These are phyloP conservation scores for Agrotis clavis DNA, from an alignment of 2,888 invertebrate genomes.

Conservation along the genomic window DNA sequence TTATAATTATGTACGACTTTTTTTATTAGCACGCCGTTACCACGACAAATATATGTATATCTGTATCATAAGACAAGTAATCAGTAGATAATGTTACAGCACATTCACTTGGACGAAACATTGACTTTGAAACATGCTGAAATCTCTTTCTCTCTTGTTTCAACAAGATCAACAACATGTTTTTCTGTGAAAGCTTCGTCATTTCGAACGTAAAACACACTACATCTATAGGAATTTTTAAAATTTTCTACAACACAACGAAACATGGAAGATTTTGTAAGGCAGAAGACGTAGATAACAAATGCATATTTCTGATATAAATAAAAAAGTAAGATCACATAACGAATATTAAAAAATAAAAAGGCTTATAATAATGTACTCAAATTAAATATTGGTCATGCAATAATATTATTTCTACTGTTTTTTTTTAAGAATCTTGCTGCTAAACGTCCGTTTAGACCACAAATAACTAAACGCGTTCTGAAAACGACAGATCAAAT, in stretches of 20 bases:
- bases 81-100: conserved; percentile 15
- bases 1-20: conserved; percentile 44
- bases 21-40: conserved; percentile 46
- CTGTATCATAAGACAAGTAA: conserved; percentile 62
- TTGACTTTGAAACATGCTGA: neutral
- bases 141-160: too few species aligned
- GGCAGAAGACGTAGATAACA: conserved; percentile 35
- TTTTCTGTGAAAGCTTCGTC: neutral
- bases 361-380: conserved; percentile 27
- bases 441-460: neutral
- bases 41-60: conserved; percentile 47
- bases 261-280: conserved; percentile 47
- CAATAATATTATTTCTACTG: conserved; percentile 25
- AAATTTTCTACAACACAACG: conserved; percentile 35
- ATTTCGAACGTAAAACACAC: conserved; percentile 4
- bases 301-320: conserved; percentile 55
- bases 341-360: conserved; percentile 38
- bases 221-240: conserved; percentile 37
- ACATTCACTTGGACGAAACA: neutral
- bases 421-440: conserved; percentile 25
- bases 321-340: conserved; percentile 38
- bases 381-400: conserved; percentile 52
- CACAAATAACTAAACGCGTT: neutral
- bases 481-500: neutral
- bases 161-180: too few species aligned